Base-by-base conservation (phyloP, 2,797 vertebrate species). In the Gobionotothen gibberifrons region DNA sequence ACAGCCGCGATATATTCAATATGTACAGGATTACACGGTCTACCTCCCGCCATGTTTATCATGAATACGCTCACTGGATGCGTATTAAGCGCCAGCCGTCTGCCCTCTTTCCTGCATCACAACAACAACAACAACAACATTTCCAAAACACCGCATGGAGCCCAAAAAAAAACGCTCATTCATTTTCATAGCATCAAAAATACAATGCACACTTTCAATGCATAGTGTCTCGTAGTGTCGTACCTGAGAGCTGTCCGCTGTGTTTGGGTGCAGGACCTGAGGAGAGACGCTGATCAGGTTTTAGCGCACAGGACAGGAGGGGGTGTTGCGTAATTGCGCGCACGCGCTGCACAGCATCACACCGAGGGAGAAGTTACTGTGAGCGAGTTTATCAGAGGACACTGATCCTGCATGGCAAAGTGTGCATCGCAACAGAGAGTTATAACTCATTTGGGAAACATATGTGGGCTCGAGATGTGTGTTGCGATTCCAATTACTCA, bases 251-350 rank as follows among this genome's bases (percentile, higher is more conserved):
- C 65, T 79, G 78, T 29, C 68, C 60, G 73, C 81, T 81, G 80
- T 85, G 79, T 71, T 80, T 68, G 78, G 83, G 78, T 81, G 85
- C 87, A 72, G 86, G 76, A 86, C 52, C 79, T 57, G 78, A 63
- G 74, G 53, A 81, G 76, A 83, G 81, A 71, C 82, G 76, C 83
- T 87, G 85, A 89, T 91, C 91, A 81, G 81, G 75, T 87, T 87
- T 75, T 62, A 77, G 85, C 75, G 77, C 81, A 32, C 83, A 65
- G 76, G 85, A 72, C 86, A 65, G 86, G 79, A 59, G 78, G 80
- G 88, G 85, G 57, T 62, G 80, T 90, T 90, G 88, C 89, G 90
- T 90, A 91, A 90, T 86, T 59, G 85, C 85, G 88, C 86, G 81
- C 85, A 39, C 53, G 42, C 76, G 82, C 59, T 26, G 84, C 54